phyloP scores from a whole-genome alignment of 2,113 vertebrate species.

The Sceloporus tristichus region DNA sequence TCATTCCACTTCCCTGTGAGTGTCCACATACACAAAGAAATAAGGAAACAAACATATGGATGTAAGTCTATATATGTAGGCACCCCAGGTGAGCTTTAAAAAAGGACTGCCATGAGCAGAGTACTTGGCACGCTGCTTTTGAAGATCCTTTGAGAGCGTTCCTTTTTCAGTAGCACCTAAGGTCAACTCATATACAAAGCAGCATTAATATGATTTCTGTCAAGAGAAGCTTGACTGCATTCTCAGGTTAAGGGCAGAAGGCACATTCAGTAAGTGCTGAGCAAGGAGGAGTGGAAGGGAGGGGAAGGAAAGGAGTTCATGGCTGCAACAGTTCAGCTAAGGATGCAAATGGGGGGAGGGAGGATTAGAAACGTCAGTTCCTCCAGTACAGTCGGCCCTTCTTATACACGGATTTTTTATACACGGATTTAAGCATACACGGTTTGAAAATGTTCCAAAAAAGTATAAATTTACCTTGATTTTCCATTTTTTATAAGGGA shows the following conservation, averaged over 20 bases:
- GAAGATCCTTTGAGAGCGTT: neutral
- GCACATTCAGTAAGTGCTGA: slow-evolving; percentile 37
- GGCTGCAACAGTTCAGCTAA: slow-evolving; percentile 18
- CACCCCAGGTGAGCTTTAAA: slow-evolving; percentile 41
- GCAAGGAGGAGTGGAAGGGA: neutral
- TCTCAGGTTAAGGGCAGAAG: slow-evolving; percentile 48
- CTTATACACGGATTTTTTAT: too few relatives aligned
- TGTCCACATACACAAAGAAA: neutral
- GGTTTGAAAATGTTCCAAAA: too few relatives aligned
- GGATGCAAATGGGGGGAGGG: neutral
- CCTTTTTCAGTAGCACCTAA: neutral
- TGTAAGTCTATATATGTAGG: neutral
- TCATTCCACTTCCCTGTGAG: neutral
- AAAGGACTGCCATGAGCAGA: neutral
- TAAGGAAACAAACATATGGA: neutral
- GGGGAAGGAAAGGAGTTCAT: neutral
- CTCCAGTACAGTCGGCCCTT: too few relatives aligned
- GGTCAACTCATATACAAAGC: slow-evolving; percentile 39
- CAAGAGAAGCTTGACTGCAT: slow-evolving; percentile 41
- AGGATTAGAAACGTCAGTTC: neutral
- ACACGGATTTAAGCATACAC: too few relatives aligned
- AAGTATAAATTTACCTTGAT: too few relatives aligned
- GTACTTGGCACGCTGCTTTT: slow-evolving; percentile 16
- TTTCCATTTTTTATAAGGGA: too few relatives aligned
- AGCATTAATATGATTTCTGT: slow-evolving; percentile 30